Conservation (phyloP, 2,113 vertebrate species). For the Passerina amoena region DNA sequence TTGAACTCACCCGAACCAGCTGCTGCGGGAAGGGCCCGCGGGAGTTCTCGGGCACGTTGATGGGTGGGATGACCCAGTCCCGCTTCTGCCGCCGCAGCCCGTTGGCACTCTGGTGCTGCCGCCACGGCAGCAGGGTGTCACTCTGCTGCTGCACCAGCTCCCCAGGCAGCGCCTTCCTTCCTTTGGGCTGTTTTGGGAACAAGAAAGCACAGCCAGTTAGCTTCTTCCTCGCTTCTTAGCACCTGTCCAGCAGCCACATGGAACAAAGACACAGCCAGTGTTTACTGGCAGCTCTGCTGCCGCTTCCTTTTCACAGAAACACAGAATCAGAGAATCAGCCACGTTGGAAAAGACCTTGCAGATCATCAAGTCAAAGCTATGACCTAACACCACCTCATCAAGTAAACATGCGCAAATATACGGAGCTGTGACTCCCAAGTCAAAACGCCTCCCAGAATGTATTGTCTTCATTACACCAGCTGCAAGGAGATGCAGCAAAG, state of each 20-base stretch:
- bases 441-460: constrained; percentile 15
- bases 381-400: not conserved
- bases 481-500: not conserved
- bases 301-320: not conserved
- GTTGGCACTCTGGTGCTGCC: constrained; percentile 62
- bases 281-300: not conserved
- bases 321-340: not conserved
- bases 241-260: not conserved
- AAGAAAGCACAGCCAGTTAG: constrained; percentile 1
- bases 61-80: constrained; percentile 97
- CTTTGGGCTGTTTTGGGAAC: constrained; percentile 43
- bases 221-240: not conserved
- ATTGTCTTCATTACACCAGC: not conserved
- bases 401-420: not conserved
- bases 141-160: constrained; percentile 69
- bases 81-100: constrained; percentile 89
- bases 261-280: not conserved
- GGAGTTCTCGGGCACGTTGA: constrained; percentile 96
- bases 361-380: not conserved
- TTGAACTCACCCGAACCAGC: constrained; percentile 90
- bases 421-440: constrained; percentile 58
- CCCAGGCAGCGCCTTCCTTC: constrained; percentile 27
- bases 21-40: constrained; percentile 94
- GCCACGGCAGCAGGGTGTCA: constrained; percentile 79
- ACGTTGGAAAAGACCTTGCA: not conserved